phyloP scores from a whole-genome alignment of 2,797 vertebrate species.

The Adelosebastes latens region DNA sequence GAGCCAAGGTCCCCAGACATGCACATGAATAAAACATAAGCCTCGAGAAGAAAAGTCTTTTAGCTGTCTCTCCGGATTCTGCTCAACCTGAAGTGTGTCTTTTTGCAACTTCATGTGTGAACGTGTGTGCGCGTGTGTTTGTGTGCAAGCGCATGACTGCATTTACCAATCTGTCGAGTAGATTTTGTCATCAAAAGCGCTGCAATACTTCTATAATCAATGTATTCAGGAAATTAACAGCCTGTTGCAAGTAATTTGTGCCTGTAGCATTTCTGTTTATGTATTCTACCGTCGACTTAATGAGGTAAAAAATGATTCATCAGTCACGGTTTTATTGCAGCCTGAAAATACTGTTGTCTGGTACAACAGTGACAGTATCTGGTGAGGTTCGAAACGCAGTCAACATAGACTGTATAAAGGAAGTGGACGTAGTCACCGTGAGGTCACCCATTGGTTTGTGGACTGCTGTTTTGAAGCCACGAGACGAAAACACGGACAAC shows the following conservation, averaged over 20 bases:
- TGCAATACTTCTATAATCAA: not conserved
- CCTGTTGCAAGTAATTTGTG: not conserved
- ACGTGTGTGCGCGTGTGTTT: not conserved
- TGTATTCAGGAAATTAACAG: slow-evolving; percentile 8
- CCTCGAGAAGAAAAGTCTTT: slow-evolving; percentile 55
- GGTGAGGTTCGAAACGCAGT: not conserved
- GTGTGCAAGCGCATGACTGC: not conserved
- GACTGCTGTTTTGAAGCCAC: not conserved
- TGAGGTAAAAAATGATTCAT: not conserved
- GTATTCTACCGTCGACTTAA: slow-evolving; percentile 7
- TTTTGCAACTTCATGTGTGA: slow-evolving; percentile 19
- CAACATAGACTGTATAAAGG: not conserved
- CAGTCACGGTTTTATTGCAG: not conserved
- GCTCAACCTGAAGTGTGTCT: slow-evolving; percentile 39
- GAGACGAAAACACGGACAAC: too few relatives aligned
- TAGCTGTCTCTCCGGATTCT: slow-evolving; percentile 50
- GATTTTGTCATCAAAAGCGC: not conserved
- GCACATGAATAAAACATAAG: slow-evolving; percentile 74
- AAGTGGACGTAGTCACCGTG: too few relatives aligned
- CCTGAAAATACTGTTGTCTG: not conserved
- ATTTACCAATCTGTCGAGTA: not conserved
- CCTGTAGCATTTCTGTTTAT: slow-evolving; percentile 2
- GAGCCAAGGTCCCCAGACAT: slow-evolving; percentile 53
- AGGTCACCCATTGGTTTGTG: not conserved
- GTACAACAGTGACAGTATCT: not conserved